Evolutionary conservation across 2,113 vertebrate species (phyloP).

Genomic region (Dryoscopus gambensis): DNA sequence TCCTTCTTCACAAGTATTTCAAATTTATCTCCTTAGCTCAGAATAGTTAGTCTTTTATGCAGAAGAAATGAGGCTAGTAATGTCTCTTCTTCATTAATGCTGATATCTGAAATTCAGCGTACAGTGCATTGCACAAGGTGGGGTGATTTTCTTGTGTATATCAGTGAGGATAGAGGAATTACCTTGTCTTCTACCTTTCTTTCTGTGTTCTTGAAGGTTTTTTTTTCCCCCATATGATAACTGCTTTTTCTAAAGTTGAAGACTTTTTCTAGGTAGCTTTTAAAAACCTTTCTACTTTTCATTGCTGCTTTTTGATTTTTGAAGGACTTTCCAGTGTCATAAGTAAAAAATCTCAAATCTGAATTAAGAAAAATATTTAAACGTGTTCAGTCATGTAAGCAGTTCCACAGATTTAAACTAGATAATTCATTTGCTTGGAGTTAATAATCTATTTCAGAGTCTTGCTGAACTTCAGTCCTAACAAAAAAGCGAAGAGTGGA

Average conservation of each 20-base stretch:
- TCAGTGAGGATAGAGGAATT: background rate
- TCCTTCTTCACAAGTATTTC: background rate
- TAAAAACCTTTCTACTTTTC: background rate
- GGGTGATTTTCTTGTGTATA: background rate
- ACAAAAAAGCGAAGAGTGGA: slow-evolving; percentile 44
- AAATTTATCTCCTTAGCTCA: background rate
- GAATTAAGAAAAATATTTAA: background rate
- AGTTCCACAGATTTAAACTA: background rate
- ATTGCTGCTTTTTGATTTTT: slow-evolving; percentile 29
- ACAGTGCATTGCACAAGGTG: background rate
- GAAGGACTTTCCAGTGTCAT: slow-evolving; percentile 37
- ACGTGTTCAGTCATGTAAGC: background rate
- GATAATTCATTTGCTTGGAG: slow-evolving; percentile 47
- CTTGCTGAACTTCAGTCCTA: background rate
- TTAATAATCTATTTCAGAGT: background rate
- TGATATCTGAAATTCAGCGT: background rate
- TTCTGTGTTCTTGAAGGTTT: background rate
- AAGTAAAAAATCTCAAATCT: slow-evolving; percentile 31
- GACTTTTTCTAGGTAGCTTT: background rate
- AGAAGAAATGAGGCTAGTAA: background rate
- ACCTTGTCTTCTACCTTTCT: background rate
- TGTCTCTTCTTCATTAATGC: background rate
- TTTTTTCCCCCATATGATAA: background rate
- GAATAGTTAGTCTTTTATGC: background rate
- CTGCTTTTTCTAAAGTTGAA: background rate